Evolutionary conservation across 2,888 invertebrate genomes (phyloP).

Genomic region (Sialis fuliginosa): DNA sequence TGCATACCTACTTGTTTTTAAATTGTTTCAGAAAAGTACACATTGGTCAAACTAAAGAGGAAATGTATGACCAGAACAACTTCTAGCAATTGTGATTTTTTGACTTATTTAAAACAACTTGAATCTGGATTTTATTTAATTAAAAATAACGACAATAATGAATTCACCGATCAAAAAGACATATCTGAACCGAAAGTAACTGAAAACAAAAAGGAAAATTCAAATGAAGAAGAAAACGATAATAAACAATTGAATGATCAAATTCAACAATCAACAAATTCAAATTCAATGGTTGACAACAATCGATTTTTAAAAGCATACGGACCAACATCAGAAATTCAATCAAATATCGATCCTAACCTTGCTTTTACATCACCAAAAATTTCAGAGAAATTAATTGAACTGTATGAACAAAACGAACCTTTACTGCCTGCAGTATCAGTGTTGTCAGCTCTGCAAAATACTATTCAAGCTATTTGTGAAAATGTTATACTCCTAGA

Average conservation of each 20-base stretch:
- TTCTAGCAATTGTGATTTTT: conserved; percentile 12
- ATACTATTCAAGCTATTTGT: conserved; percentile 31
- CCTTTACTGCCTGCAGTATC: conserved; percentile 22
- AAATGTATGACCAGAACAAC: conserved; percentile 12
- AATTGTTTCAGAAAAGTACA: conserved; percentile 19
- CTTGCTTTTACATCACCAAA: conserved; percentile 1
- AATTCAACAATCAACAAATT: too few species aligned
- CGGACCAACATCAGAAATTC: too few species aligned
- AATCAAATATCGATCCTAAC: too few species aligned
- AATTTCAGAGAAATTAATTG: conserved; percentile 13
- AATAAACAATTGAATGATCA: neutral
- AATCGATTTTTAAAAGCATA: too few species aligned
- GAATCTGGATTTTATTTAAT: conserved; percentile 9
- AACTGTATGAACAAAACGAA: conserved; percentile 19
- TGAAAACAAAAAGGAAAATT: too few species aligned
- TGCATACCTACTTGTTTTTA: neutral
- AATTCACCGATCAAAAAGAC: too few species aligned
- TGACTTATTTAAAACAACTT: conserved; percentile 13
- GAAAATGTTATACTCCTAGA: conserved; percentile 36
- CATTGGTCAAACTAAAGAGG: conserved; percentile 19
- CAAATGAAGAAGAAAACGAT: neutral
- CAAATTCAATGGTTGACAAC: too few species aligned
- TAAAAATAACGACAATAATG: too few species aligned
- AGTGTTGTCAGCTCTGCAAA: conserved; percentile 30
- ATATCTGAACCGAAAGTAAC: too few species aligned